Percentiles rank a stretch among this genome's conserved stretches.
Evolutionary conservation across 2,888 invertebrate genomes (phyloP).

Genomic region (Drosophila antonietae): DNA sequence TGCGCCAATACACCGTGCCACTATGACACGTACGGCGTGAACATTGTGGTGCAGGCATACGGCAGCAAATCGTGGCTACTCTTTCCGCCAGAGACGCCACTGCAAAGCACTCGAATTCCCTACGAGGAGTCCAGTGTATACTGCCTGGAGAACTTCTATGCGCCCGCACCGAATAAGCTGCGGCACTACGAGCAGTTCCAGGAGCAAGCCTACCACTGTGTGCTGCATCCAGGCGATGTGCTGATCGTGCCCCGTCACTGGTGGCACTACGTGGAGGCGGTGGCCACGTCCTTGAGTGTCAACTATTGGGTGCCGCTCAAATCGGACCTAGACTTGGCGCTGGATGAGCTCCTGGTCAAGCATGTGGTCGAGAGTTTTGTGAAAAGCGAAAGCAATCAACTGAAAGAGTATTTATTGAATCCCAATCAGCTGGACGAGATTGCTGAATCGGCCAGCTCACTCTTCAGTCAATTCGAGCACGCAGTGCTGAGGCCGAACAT

Average conservation of each 20-base stretch:
- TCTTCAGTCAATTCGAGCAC: constrained; percentile 54
- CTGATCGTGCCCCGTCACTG: constrained; percentile 95
- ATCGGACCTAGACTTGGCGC: constrained; percentile 76
- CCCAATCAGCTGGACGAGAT: constrained; percentile 87
- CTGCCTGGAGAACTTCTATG: constrained; percentile 92
- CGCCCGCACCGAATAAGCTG: constrained; percentile 84
- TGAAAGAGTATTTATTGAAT: constrained; percentile 87
- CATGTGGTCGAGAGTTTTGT: constrained; percentile 88
- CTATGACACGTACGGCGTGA: constrained; percentile 96
- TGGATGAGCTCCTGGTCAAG: constrained; percentile 88
- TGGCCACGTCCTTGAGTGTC: constrained; percentile 88
- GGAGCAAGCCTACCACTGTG: constrained; percentile 85
- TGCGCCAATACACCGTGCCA: constrained; percentile 97
- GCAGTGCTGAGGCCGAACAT: constrained; percentile 40
- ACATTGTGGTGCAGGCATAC: constrained; percentile 94
- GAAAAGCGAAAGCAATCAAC: constrained; percentile 85
- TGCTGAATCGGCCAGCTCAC: constrained; percentile 33
- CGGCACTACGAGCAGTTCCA: constrained; percentile 44
- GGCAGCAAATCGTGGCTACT: constrained; percentile 97
- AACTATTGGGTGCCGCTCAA: constrained; percentile 90
- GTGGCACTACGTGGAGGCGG: constrained; percentile 99
- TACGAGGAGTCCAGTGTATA: constrained; percentile 99
- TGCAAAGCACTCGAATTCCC: constrained; percentile 94
- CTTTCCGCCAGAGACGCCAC: constrained; percentile 91
- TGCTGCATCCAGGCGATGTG: constrained; percentile 93